Conservation (phyloP, 2,888 invertebrate species). For the Apodemia zela region DNA sequence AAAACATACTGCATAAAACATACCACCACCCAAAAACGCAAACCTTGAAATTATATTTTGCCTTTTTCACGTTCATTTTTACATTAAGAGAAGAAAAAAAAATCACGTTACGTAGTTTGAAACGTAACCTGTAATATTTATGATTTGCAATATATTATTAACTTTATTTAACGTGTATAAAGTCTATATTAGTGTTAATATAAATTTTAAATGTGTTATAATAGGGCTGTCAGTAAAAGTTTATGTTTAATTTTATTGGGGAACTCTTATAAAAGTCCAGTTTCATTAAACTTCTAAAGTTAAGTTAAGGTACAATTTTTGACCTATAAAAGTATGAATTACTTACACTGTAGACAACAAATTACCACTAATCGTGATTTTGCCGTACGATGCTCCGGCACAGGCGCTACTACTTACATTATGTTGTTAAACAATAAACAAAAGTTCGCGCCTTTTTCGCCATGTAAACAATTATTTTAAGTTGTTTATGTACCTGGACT, state of each 20-base stretch:
- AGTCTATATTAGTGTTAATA: not conserved
- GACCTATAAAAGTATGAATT: not conserved
- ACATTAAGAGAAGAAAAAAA: not conserved
- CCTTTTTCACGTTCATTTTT: not conserved
- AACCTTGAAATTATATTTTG: no score
- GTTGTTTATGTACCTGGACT: slow-evolving; percentile 54
- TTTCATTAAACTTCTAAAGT: not conserved
- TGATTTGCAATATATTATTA: not conserved
- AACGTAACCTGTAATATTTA: not conserved
- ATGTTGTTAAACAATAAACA: slow-evolving; percentile 48
- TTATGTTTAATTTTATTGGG: not conserved
- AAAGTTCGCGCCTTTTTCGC: slow-evolving; percentile 64
- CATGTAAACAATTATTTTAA: slow-evolving; percentile 64
- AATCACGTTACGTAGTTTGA: not conserved
- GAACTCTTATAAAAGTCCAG: not conserved
- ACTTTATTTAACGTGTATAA: not conserved
- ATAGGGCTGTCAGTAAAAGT: slow-evolving; percentile 3
- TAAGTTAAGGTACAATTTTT: not conserved
- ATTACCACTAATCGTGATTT: not conserved
- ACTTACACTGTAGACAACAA: not conserved
- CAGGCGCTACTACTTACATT: not conserved
- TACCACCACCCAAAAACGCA: no score
- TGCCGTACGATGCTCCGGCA: not conserved
- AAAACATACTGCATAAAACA: no score
- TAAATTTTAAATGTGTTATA: not conserved